A percentile compares a stretch with the other conserved stretches of the same genome.
phyloP scores from a whole-genome alignment of 2,888 invertebrate species.

The Agrochola lota region DNA sequence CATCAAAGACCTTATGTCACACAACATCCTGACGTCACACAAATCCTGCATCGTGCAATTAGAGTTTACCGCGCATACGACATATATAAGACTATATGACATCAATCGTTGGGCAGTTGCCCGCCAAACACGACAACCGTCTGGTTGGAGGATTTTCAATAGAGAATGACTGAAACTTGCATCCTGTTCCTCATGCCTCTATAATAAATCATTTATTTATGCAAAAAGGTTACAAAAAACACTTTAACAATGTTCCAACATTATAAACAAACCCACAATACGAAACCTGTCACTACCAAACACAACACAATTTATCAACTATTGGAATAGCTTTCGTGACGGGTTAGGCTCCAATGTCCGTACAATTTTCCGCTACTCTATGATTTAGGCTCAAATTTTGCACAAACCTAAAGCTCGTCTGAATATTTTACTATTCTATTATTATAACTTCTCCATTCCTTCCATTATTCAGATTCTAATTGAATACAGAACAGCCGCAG shows the following conservation, averaged over 20 bases:
- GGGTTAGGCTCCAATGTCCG: background rate
- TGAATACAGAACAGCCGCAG: slow-evolving; percentile 19
- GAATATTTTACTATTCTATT: slow-evolving; percentile 26
- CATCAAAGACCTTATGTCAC: too few species aligned
- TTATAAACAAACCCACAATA: background rate
- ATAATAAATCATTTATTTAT: background rate
- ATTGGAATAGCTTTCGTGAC: background rate
- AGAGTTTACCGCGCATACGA: too few species aligned
- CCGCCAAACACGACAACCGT: too few species aligned
- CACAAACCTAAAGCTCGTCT: background rate
- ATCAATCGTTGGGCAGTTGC: too few species aligned
- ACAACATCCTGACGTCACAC: too few species aligned
- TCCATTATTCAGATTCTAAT: slow-evolving; percentile 23
- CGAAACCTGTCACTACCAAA: slow-evolving; percentile 22
- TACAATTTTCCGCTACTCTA: background rate
- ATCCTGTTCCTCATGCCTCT: too few species aligned
- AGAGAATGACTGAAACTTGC: too few species aligned
- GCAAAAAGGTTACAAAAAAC: background rate
- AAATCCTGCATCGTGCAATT: too few species aligned
- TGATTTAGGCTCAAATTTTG: background rate
- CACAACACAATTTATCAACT: slow-evolving; percentile 8
- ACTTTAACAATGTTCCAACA: background rate
- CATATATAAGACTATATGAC: too few species aligned
- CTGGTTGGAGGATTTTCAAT: too few species aligned
- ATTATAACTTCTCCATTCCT: background rate